Conservation (phyloP, 30 jellyfish, hydroid and myxozoan species). For the Aurelia aurita complex sp. Pacific region DNA sequence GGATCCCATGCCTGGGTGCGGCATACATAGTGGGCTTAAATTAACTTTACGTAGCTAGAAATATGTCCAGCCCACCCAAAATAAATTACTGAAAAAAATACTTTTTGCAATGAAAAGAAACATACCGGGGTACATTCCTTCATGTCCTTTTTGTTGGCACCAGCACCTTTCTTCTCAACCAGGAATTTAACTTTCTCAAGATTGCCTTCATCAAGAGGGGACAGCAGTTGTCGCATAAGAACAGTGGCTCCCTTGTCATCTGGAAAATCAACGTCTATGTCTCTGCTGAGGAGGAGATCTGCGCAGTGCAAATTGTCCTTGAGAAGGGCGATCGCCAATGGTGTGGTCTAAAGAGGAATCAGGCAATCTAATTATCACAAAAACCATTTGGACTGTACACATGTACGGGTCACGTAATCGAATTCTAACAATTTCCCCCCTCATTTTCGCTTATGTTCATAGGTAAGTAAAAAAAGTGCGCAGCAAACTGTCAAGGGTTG, state of each 20-base stretch:
- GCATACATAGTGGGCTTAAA: too few species aligned
- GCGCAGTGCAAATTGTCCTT: conserved; percentile 68
- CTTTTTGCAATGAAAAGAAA: too few species aligned
- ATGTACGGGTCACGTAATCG: background rate
- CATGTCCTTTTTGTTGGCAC: conserved; percentile 44
- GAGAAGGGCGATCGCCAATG: conserved; percentile 72
- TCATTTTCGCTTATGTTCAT: too few species aligned
- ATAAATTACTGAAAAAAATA: too few species aligned
- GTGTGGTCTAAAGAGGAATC: conserved; percentile 66
- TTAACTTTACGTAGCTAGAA: too few species aligned
- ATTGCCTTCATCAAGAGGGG: conserved; percentile 20
- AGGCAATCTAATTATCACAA: background rate
- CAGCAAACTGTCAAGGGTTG: too few species aligned
- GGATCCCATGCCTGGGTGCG: too few species aligned
- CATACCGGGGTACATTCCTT: conserved; percentile 69
- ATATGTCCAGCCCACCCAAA: too few species aligned
- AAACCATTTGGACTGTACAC: too few species aligned
- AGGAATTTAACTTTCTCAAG: conserved; percentile 45
- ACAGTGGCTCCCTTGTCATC: conserved; percentile 78
- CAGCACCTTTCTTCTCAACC: conserved; percentile 62
- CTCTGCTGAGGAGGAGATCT: conserved; percentile 62
- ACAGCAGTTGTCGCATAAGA: conserved; percentile 44
- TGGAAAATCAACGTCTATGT: conserved; percentile 70
- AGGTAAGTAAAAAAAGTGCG: too few species aligned
- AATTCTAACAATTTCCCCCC: too few species aligned